Base-by-base conservation (phyloP, 2,797 vertebrate genomes). In the Channa striata region DNA sequence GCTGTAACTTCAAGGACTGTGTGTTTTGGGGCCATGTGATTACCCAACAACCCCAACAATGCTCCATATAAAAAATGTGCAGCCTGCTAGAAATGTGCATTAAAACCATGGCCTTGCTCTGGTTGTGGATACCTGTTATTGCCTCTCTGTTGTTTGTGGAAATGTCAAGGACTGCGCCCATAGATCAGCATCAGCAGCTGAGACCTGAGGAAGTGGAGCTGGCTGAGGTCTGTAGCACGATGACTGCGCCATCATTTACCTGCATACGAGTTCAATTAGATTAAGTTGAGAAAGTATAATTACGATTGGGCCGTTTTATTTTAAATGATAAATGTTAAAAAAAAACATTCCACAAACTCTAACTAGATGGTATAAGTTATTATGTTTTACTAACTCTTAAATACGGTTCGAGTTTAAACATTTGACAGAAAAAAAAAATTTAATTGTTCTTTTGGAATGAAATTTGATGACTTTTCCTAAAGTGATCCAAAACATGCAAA, bases 181-280 rank as follows among this genome's bases (percentile, higher is more conserved):
- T 89, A 8, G 40, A 73, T 54, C 57, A 43, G 72, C 74, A 85
- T 52, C 63, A 60, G 44, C n/a, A 23, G 53, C 64, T 20, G 3
- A 81, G 48, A 46, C 73, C 62, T 61, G 83, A 91, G 68, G 90
- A 92, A 43, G 33, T 83, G 63, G 50, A 78, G 53, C 74, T 89
- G 59, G 92, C 89, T 48, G 83, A 93, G 91, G 91, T 93, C 73
- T 79, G 91, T 91, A 39, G 1, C 4, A 6, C 4, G 25, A 6
- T 30, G 25, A 30, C 25, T 30, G 25, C 25, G 6, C 6, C 25
- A 30, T 6, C 25, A 30, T 30, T 30, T 30, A 30, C n/a, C n/a
- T n/a, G n/a, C n/a, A n/a, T 30, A 3, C 6, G 0, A 30, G 6
- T 30, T 30, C 1, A 30, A 30, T 30, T 3, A 30, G 25, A 30